Percentiles rank a stretch among this genome's conserved stretches.
These are phyloP conservation scores for Chaetops frenatus DNA, from an alignment of 2,113 vertebrate genomes.

Conservation along the genomic window DNA sequence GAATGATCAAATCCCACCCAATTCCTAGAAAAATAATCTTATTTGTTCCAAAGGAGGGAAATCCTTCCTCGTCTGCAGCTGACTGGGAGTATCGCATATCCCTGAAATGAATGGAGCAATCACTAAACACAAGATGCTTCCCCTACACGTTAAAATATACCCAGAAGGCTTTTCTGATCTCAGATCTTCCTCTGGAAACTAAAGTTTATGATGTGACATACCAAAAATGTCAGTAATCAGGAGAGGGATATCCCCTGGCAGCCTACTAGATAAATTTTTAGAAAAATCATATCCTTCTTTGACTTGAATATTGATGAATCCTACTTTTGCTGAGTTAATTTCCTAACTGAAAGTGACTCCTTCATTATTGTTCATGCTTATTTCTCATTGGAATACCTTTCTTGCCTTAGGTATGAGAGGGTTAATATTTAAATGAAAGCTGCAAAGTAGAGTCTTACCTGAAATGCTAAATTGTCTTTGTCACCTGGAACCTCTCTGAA, in stretches of 20 bases:
- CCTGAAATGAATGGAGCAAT: background rate
- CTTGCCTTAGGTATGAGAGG: fast-evolving
- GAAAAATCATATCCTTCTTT: background rate
- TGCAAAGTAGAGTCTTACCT: background rate
- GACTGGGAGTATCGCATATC: background rate
- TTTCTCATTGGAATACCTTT: background rate
- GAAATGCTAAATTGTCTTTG: background rate
- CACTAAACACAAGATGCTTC: background rate
- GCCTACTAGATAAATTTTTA: background rate
- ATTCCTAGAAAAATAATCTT: background rate
- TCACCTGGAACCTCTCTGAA: background rate
- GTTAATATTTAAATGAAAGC: background rate
- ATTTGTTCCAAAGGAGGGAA: background rate
- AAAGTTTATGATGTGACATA: background rate
- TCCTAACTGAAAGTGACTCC: background rate
- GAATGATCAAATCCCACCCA: background rate
- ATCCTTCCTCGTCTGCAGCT: background rate
- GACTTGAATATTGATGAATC: background rate
- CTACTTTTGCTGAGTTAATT: background rate
- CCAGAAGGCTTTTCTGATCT: background rate
- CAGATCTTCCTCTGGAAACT: background rate
- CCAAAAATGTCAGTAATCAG: background rate
- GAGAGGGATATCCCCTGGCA: background rate
- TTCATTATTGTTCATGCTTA: background rate
- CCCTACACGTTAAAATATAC: background rate